These are phyloP conservation scores for Acleris holmiana DNA, from an alignment of 2,888 invertebrate species.

Conservation along the genomic window DNA sequence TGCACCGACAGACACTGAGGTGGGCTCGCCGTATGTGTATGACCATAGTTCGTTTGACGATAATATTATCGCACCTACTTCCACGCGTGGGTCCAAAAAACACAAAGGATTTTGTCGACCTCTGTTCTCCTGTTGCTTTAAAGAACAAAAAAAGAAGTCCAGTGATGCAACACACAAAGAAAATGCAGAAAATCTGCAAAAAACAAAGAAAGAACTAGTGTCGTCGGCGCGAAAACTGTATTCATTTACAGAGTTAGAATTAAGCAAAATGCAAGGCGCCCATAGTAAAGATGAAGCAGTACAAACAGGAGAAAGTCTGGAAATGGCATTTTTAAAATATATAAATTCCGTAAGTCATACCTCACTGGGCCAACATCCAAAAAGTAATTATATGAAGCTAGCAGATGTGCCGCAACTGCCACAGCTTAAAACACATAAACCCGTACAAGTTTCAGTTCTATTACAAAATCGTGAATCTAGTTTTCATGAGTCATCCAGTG, in stretches of 20 bases:
- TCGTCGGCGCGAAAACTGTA: constrained; percentile 44
- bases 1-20: constrained; percentile 60
- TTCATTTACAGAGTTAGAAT: constrained; percentile 64
- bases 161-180: background rate
- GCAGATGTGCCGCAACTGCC: too few relatives aligned
- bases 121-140: constrained; percentile 1
- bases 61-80: constrained; percentile 37
- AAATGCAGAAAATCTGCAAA: background rate
- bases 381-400: too few relatives aligned
- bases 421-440: too few relatives aligned
- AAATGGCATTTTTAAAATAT: constrained; percentile 44
- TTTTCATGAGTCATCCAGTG: background rate
- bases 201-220: background rate
- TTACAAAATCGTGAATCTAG: background rate
- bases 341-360: constrained; percentile 11
- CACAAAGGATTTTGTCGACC: constrained; percentile 19
- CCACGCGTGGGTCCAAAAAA: constrained; percentile 31
- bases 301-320: constrained; percentile 69
- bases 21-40: constrained; percentile 46
- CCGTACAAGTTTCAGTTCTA: background rate
- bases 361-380: background rate
- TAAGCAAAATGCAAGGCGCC: constrained; percentile 50
- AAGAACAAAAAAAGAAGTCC: background rate
- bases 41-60: constrained; percentile 48
- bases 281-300: constrained; percentile 50